Evolutionary conservation across 2,888 invertebrate genomes (phyloP), one percentile per base, ranked within the genome.

Genomic region (Mythimna albipuncta): DNA sequence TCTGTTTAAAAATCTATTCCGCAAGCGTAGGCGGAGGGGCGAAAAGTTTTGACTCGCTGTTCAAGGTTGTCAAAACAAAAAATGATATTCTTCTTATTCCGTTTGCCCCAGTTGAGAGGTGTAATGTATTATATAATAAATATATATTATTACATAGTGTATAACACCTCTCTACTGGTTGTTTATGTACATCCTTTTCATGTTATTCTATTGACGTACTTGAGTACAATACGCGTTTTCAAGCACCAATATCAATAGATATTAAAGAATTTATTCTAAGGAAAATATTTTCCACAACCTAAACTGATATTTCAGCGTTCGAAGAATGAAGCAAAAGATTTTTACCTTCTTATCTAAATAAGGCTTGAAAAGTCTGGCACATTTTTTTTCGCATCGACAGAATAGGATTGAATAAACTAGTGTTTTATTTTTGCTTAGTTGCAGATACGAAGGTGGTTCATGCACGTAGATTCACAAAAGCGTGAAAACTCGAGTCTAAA

Each of bases 61-160:
- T 64, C 44, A 78, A 78, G 32, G 58, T 64, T 78, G 58, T 63
- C 38, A 59, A 59, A 63, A 79, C 79, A 58, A 63, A 62, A 63
- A 62, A 58, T 54, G 32, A 47, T 52, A 47, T 13, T 58, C 44
- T 79, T 79, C 38, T 72, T 59, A 57, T 58, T 70, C 6, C 11
- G 11, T 63, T 78, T 58, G 26, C 5, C 10, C 35, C 38, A 52
- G 21, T 57, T 66, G 26, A 44, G 35, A 26, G 19, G n/a, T 38
- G 6, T 38, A n/a, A n/a, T 38, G 19, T 26, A 26, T 26, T 44
- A 26, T 44, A 26, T 26, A 44, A 64, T 32, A 32, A 4, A 32
- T 64, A 54, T n/a, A 41, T 44, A 44, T 44, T 11, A 4, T 44
- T 44, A 44, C 11, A 44, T 44, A 44, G 11, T 11, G 4, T 35